phyloP scores from a whole-genome alignment of 2,113 vertebrate genomes.

The Python bivittatus region DNA sequence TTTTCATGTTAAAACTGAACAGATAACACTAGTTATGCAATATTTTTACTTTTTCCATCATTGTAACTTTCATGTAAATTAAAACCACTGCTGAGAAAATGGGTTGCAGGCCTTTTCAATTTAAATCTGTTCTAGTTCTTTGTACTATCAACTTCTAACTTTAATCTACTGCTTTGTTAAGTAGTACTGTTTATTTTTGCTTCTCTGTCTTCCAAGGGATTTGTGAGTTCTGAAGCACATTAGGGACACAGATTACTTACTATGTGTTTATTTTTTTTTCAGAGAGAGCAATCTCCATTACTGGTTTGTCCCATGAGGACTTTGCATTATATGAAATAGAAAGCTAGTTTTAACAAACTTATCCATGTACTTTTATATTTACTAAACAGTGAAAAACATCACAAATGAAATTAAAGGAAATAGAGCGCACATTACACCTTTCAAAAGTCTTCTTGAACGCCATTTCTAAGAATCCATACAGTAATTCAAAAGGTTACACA shows the following conservation, averaged over 20 bases:
- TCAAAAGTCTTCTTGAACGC: not conserved
- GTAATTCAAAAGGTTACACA: not conserved
- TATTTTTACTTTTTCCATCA: not conserved
- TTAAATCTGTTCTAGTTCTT: not conserved
- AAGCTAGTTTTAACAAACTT: not conserved
- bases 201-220: not conserved
- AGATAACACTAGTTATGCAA: not conserved
- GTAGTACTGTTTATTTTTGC: not conserved
- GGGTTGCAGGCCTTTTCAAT: not conserved
- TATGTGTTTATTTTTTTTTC: not conserved
- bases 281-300: not conserved
- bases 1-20: not conserved
- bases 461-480: not conserved
- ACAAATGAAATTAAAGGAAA: not conserved
- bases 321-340: not conserved
- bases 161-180: not conserved
- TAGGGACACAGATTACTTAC: not conserved
- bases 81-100: not conserved
- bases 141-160: not conserved
- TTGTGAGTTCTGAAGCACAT: not conserved
- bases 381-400: not conserved
- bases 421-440: not conserved
- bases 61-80: not conserved
- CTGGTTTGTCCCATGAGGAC: not conserved
- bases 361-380: not conserved